These are phyloP conservation scores for Pectinophora gossypiella DNA, from an alignment of 1,140 invertebrate genomes.

Conservation along the genomic window DNA sequence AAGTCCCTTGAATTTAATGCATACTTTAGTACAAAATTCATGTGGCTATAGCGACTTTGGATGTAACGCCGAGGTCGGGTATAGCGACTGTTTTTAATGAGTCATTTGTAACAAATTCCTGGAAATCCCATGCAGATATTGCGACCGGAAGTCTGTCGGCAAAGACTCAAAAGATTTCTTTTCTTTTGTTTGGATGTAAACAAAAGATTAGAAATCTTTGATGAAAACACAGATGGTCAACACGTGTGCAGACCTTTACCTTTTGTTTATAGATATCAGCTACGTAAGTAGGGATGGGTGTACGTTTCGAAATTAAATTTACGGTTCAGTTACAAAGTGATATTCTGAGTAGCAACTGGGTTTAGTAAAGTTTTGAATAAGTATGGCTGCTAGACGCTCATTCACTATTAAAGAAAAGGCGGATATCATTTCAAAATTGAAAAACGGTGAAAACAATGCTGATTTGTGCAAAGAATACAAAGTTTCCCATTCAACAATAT, in stretches of 20 bases:
- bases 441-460: constrained; percentile 6
- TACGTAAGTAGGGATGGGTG: too few relatives aligned
- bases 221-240: too few relatives aligned
- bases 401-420: constrained; percentile 6
- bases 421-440: constrained; percentile 5
- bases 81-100: neutral
- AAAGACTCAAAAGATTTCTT: constrained; percentile 2
- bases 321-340: too few relatives aligned
- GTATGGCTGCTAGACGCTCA: too few relatives aligned
- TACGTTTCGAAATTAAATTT: too few relatives aligned
- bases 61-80: neutral
- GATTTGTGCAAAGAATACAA: constrained; percentile 2
- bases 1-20: constrained; percentile 2
- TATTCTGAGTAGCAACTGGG: too few relatives aligned
- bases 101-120: constrained; percentile 6
- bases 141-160: neutral
- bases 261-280: too few relatives aligned
- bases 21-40: neutral
- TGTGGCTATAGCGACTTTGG: neutral
- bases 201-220: too few relatives aligned
- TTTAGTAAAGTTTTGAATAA: too few relatives aligned
- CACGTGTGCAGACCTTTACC: too few relatives aligned
- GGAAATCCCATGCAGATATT: constrained; percentile 7
- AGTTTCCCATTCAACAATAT: constrained; percentile 10
- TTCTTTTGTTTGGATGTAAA: too few relatives aligned